Percentiles rank a stretch among this genome's conserved stretches.
Evolutionary conservation across 2,113 vertebrate species (phyloP).

Genomic region (Periophthalmodon schlosseri): DNA sequence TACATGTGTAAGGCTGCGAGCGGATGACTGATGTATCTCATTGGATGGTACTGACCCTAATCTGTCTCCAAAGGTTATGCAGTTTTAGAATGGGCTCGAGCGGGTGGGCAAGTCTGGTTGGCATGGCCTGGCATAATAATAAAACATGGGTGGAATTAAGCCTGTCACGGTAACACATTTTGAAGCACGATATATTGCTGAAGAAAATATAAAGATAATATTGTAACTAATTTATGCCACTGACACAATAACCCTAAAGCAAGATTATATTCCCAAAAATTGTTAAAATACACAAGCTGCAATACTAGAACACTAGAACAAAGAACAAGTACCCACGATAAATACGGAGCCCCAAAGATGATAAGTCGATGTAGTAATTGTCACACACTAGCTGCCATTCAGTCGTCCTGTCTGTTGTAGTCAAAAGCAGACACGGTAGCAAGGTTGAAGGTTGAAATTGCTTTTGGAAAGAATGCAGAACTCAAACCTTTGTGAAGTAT

Average conservation of each 20-base stretch:
- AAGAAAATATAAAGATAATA: too few species aligned
- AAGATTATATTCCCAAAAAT: too few species aligned
- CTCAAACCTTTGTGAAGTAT: neutral
- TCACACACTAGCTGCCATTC: neutral
- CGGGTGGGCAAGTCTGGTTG: conserved; percentile 57
- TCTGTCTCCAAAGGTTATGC: conserved; percentile 77
- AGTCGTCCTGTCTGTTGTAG: conserved; percentile 20
- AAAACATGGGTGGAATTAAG: conserved; percentile 39
- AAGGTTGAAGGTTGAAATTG: neutral
- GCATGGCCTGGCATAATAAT: conserved; percentile 51
- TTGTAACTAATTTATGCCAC: too few species aligned
- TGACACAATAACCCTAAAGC: too few species aligned
- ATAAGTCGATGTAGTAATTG: too few species aligned
- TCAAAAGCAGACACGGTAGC: conserved; percentile 8
- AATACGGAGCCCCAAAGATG: too few species aligned
- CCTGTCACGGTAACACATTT: conserved; percentile 22
- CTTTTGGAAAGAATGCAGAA: neutral
- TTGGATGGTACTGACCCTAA: conserved; percentile 76
- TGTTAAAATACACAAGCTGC: too few species aligned
- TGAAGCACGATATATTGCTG: too few species aligned
- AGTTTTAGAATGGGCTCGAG: conserved; percentile 49
- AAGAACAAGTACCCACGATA: too few species aligned
- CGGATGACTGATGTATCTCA: conserved; percentile 65
- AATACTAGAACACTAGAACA: too few species aligned
- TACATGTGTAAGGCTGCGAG: conserved; percentile 27